phyloP scores from a whole-genome alignment of 2,113 vertebrate genomes.

The Marmota monax region DNA sequence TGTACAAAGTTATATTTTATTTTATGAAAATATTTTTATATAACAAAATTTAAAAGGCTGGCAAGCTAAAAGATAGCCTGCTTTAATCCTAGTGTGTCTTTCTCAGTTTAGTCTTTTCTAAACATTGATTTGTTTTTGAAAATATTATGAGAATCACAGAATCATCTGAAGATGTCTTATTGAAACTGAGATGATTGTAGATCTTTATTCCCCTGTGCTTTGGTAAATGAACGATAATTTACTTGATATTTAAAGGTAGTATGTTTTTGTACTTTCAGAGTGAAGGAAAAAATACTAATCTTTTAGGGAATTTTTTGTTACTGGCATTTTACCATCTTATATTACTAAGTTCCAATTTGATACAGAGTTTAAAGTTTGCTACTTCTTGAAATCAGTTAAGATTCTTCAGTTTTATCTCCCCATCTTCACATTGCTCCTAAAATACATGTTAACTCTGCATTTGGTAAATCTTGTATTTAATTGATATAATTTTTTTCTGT shows the following conservation, averaged over 20 bases:
- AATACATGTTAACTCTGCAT: conserved; percentile 10
- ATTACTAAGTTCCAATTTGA: conserved; percentile 73
- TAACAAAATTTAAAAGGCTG: conserved; percentile 68
- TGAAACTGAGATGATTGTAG: conserved; percentile 25
- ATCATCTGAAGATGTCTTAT: conserved; percentile 4
- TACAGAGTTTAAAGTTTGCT: conserved; percentile 75
- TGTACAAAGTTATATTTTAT: conserved; percentile 82
- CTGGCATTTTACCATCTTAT: conserved; percentile 34
- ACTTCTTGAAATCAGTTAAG: conserved; percentile 58
- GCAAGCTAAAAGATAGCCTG: conserved; percentile 53
- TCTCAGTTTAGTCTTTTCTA: conserved; percentile 62
- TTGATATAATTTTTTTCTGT: not conserved
- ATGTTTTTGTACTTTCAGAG: conserved; percentile 72
- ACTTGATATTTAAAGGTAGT: conserved; percentile 55
- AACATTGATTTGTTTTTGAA: conserved; percentile 56
- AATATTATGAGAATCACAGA: conserved; percentile 66
- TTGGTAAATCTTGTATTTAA: conserved; percentile 72
- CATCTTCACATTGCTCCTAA: conserved; percentile 48
- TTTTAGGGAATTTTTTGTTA: conserved; percentile 51
- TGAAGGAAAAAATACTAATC: conserved; percentile 57
- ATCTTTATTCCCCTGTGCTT: conserved; percentile 48
- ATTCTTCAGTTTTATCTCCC: conserved; percentile 53
- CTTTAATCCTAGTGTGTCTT: conserved; percentile 60
- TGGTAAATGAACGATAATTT: conserved; percentile 51
- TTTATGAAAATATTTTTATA: conserved; percentile 83